Evolutionary conservation across 2,888 invertebrate species (phyloP), one percentile per base, ranked within the genome.

Genomic region (Heteropelma amictum): DNA sequence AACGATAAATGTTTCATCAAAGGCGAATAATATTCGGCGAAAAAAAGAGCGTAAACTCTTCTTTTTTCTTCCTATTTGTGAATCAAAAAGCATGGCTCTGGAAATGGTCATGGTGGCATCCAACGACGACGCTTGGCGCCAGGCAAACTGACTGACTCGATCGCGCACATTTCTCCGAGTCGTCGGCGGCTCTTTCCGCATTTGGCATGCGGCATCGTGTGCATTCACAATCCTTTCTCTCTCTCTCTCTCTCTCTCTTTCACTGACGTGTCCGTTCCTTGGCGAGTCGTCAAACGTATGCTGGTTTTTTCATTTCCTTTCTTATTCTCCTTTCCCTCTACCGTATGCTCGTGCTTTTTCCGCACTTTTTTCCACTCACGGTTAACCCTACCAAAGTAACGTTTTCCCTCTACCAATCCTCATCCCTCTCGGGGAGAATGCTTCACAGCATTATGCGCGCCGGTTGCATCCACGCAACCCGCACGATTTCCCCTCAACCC

Each of bases 261-360:
- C 72, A 71, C 80, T 79, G 82, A 84, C 83, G 80, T 80, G 80
- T 83, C 84, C 83, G 79, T 84, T 84, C 67, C 51, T 77, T 77
- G 77, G 73, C 71, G 72, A 56, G 61, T 56, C 54, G 53, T 63
- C 63, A 38, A 42, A 51, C 65, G 71, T 60, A 53, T 54, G 35
- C 49, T 40, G 47, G 38, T 53, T 65, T 53, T 60, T 64, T 21
- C 54, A 10, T 33, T 49, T 14, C 14, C 33, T 5, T 10, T 19
- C 2, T 35, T 8, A 8, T 14, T 17, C 56, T 38, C 17, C 6
- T 14, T 30, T 53, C 14, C 3, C 4, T 33, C 35, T 54, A 7
- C 35, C 12, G 19, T 21, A 12, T 33, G 8, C 10, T 8, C 3
- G 35, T 42, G 19, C 63, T 51, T 49, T 58, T 45, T 47, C 19